Evolutionary conservation across 1,140 invertebrate species (phyloP).

Genomic region (Argopecten irradians): DNA sequence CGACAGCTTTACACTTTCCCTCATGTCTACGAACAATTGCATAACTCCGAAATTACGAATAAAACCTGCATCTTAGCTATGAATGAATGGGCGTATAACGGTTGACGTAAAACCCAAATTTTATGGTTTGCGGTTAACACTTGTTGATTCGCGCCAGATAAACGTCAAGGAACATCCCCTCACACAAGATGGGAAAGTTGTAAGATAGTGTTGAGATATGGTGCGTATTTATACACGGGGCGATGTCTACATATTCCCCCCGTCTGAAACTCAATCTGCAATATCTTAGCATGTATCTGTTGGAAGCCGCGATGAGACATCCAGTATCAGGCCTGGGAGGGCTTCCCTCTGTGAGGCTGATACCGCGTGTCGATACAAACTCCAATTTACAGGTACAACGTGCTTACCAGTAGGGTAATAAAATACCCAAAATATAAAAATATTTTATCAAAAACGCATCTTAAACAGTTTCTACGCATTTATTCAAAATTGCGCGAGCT

Average conservation of each 20-base stretch:
- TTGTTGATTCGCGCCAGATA: conserved; percentile 8
- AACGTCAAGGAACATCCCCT: background rate
- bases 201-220: conserved; percentile 5
- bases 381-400: background rate
- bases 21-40: background rate
- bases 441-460: background rate
- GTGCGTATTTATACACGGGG: background rate
- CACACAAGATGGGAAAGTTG: conserved; percentile 5
- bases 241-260: background rate
- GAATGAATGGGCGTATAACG: background rate
- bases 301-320: background rate
- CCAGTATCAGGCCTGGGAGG: background rate
- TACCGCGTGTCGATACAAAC: conserved; percentile 2
- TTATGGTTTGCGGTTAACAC: conserved; percentile 21
- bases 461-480: background rate
- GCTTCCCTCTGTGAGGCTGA: background rate
- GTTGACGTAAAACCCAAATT: background rate
- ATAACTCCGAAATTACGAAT: background rate
- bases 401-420: background rate
- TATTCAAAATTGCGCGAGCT: background rate
- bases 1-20: background rate
- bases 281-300: background rate
- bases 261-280: background rate
- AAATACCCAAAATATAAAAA: background rate
- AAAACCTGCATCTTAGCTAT: background rate